These are phyloP conservation scores for Megalops cyprinoides DNA, from an alignment of 2,797 vertebrate genomes.

Conservation along the genomic window DNA sequence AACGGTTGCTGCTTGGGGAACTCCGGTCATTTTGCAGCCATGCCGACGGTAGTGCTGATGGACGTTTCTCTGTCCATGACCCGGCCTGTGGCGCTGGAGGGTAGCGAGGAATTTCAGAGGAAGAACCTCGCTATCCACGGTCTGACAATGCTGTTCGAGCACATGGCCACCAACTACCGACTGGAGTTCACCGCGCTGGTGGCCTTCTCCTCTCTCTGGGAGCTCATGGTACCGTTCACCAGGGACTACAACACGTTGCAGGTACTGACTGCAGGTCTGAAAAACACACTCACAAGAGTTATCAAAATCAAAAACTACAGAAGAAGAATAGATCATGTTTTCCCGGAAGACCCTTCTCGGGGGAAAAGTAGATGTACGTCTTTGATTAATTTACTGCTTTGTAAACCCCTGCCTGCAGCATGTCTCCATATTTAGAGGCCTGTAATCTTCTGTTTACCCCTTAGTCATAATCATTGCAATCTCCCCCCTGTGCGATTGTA, in stretches of 20 bases:
- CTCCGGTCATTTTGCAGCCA: constrained; percentile 58
- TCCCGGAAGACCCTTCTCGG: neutral
- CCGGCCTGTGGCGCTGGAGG: constrained; percentile 87
- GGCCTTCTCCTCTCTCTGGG: constrained; percentile 95
- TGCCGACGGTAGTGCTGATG: constrained; percentile 96
- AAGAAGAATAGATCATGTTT: neutral
- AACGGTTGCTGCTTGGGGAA: constrained; percentile 2
- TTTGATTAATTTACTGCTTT: too few relatives aligned
- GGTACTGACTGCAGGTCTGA: constrained; percentile 62
- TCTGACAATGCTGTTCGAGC: constrained; percentile 96
- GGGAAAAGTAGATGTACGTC: too few relatives aligned
- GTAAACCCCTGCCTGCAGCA: neutral
- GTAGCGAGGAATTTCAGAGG: constrained; percentile 91
- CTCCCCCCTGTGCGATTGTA: constrained; percentile 52
- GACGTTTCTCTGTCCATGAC: constrained; percentile 98
- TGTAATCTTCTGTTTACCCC: neutral
- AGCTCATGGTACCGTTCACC: constrained; percentile 94
- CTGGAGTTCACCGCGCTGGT: constrained; percentile 93
- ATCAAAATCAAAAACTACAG: neutral
- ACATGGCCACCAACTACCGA: constrained; percentile 97
- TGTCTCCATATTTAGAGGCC: neutral
- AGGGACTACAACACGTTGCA: constrained; percentile 96
- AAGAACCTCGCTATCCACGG: constrained; percentile 95
- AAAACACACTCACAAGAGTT: neutral
- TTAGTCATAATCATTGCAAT: neutral